phyloP scores from a whole-genome alignment of 2,113 vertebrate genomes.

The Bos javanicus region DNA sequence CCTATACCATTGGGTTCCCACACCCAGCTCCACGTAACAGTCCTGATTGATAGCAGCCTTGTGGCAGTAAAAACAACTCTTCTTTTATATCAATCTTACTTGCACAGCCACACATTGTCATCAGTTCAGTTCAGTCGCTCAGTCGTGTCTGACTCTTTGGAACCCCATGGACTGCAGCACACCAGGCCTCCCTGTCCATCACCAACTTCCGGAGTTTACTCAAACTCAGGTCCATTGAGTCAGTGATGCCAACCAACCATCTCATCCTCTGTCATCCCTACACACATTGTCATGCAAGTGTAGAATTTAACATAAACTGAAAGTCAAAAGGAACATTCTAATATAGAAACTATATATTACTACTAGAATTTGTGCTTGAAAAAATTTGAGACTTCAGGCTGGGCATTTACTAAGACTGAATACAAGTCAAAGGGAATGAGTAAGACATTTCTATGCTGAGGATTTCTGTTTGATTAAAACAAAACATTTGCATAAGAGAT shows the following conservation, averaged over 20 bases:
- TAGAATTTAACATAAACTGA: not conserved
- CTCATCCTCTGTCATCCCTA: not conserved
- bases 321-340: not conserved
- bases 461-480: slow-evolving; percentile 26
- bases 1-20: not conserved
- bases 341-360: not conserved
- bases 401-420: not conserved
- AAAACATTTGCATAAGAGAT: slow-evolving; percentile 13
- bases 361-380: not conserved
- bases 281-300: not conserved
- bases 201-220: not conserved
- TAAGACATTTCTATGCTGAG: not conserved
- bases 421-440: not conserved
- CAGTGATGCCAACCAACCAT: not conserved
- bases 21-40: not conserved
- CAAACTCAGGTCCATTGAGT: not conserved
- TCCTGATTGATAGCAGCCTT: not conserved
- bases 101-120: not conserved
- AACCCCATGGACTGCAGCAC: not conserved
- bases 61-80: not conserved
- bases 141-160: not conserved
- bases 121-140: not conserved
- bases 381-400: not conserved
- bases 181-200: not conserved
- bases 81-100: not conserved